A percentile compares a stretch with the other conserved stretches of the same genome.
These are phyloP conservation scores for Muricea muricata DNA, from an alignment of 92 coral and sea anemone genomes.

Conservation along the genomic window DNA sequence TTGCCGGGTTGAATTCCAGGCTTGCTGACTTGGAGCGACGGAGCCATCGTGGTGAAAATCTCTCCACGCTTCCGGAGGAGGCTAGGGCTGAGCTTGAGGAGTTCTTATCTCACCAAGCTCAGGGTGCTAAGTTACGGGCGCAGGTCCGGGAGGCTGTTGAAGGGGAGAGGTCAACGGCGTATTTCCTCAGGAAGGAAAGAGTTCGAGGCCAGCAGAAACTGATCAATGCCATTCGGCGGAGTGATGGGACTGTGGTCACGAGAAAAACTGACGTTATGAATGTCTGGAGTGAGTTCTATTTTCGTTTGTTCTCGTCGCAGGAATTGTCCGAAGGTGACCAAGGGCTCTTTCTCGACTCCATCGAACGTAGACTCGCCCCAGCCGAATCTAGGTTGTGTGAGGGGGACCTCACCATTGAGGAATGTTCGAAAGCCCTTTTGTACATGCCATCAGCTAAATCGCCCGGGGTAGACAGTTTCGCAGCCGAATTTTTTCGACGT, in stretches of 20 bases:
- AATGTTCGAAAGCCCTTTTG: conserved; percentile 37
- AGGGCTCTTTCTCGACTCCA: not conserved
- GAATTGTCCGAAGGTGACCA: not conserved
- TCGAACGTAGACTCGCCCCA: not conserved
- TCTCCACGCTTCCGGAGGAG: not conserved
- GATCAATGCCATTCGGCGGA: not conserved
- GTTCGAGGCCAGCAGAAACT: not conserved
- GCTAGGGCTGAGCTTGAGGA: not conserved
- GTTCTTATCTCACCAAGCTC: not conserved
- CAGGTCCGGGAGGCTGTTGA: conserved; percentile 23
- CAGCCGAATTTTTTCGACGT: conserved; percentile 57
- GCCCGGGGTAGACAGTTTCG: conserved; percentile 25
- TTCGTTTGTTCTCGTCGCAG: not conserved
- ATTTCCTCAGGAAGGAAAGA: conserved; percentile 8
- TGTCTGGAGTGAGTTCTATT: conserved; percentile 9
- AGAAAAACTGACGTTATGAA: not conserved
- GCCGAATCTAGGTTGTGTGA: conserved; percentile 41
- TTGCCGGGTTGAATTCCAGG: not conserved
- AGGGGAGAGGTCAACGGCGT: conserved; percentile 16
- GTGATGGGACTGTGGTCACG: not conserved
- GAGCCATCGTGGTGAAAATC: not conserved
- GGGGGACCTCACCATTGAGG: conserved; percentile 44
- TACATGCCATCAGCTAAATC: conserved; percentile 50
- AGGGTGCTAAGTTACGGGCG: conserved; percentile 32
- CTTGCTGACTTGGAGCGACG: not conserved